Evolutionary conservation across 2,888 invertebrate species (phyloP).

Genomic region (Listrodromus nycthemerus): DNA sequence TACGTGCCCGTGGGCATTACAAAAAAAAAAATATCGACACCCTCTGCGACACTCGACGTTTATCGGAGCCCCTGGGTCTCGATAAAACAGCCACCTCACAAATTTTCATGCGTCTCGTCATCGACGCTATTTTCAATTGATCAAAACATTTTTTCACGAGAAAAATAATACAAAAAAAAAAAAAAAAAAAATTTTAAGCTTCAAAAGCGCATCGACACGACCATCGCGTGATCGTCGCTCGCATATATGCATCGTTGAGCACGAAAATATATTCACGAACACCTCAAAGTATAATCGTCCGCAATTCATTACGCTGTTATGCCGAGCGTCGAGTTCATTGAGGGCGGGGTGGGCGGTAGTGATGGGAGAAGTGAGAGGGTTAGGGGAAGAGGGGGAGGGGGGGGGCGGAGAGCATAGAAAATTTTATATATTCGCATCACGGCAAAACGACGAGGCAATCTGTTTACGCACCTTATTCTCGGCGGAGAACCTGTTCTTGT

Average conservation of each 20-base stretch:
- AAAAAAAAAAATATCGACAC: no score
- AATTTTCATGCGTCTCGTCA: no score
- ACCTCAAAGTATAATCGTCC: slow-evolving; percentile 20
- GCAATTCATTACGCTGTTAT: slow-evolving; percentile 28
- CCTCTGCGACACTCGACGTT: no score
- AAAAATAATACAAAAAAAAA: neutral
- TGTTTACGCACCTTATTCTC: slow-evolving; percentile 61
- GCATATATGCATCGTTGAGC: neutral
- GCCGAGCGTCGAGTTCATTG: slow-evolving; percentile 17
- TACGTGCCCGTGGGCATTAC: no score
- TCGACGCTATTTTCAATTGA: no score
- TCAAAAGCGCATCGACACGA: slow-evolving; percentile 22
- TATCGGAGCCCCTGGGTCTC: no score
- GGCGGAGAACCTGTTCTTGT: slow-evolving; percentile 56
- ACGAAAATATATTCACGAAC: slow-evolving; percentile 3
- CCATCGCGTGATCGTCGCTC: slow-evolving; percentile 6
- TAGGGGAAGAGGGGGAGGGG: neutral
- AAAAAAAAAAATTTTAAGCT: neutral
- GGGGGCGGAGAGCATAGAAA: neutral
- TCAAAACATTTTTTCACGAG: no score
- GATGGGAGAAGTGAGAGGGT: no score
- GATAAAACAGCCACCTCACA: no score
- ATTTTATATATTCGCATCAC: slow-evolving; percentile 48
- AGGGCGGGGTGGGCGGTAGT: neutral
- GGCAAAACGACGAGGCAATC: slow-evolving; percentile 51